phyloP scores from a whole-genome alignment of 2,888 invertebrate genomes.

The Dichetophora obliterata region DNA sequence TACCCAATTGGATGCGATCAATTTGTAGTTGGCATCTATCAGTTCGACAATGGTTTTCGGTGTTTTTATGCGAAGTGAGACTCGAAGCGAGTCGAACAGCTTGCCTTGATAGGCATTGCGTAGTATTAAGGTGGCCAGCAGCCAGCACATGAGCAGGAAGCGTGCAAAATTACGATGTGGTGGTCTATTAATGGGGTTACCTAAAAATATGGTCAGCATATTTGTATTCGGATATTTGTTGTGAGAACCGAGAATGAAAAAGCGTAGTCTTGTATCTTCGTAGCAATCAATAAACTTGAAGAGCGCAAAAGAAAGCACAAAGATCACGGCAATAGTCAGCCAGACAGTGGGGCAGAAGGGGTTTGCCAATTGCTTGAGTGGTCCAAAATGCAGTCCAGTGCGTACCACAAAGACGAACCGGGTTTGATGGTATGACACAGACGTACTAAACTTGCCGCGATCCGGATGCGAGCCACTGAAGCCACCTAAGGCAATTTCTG shows the following conservation, averaged over 20 bases:
- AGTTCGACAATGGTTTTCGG: conserved; percentile 53
- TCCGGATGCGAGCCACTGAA: conserved; percentile 54
- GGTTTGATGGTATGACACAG: conserved; percentile 53
- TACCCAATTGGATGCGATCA: conserved; percentile 46
- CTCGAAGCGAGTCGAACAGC: conserved; percentile 59
- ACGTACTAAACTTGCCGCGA: conserved; percentile 49
- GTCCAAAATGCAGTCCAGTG: conserved; percentile 41
- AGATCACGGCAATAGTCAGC: conserved; percentile 43
- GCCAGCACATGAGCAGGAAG: conserved; percentile 58
- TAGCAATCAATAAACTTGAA: not conserved
- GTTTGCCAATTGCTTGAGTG: conserved; percentile 46
- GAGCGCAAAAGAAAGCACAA: conserved; percentile 15
- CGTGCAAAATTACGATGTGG: conserved; percentile 56
- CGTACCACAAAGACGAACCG: conserved; percentile 56
- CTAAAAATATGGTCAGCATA: conserved; percentile 52
- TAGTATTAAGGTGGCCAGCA: conserved; percentile 57
- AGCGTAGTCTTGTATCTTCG: not conserved
- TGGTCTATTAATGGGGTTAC: conserved; percentile 52
- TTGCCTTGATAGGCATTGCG: conserved; percentile 65
- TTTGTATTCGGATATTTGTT: conserved; percentile 51
- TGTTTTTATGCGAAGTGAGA: conserved; percentile 47
- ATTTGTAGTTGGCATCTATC: conserved; percentile 50
- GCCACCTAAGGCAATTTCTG: conserved; percentile 55
- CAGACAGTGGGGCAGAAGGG: conserved; percentile 55
- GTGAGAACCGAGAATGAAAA: conserved; percentile 46